Evolutionary conservation across 2,888 invertebrate genomes (phyloP).

Genomic region (Brachyptera risi): DNA sequence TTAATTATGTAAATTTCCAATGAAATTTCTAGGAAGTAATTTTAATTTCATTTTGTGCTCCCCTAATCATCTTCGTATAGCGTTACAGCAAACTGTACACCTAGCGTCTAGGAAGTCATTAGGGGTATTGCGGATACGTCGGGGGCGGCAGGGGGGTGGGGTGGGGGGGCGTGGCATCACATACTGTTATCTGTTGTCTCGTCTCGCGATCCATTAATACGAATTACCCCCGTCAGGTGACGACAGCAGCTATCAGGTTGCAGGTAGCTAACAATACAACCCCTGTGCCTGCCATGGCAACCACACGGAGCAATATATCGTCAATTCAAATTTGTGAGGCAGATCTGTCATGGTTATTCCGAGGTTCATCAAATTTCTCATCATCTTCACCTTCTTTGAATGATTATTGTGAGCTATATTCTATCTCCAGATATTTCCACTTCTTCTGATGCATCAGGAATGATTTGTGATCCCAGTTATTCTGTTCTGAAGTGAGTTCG

Average conservation of each 20-base stretch:
- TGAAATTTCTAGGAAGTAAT: too few species aligned
- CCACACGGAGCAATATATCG: too few species aligned
- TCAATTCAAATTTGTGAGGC: too few species aligned
- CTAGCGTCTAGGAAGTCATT: constrained; percentile 31
- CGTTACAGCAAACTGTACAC: too few species aligned
- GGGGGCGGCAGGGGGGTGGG: constrained; percentile 6
- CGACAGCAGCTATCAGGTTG: constrained; percentile 20
- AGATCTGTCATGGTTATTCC: not conserved
- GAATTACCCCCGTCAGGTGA: constrained; percentile 24
- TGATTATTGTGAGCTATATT: too few species aligned
- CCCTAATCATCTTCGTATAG: not conserved
- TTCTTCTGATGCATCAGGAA: too few species aligned
- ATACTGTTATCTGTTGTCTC: constrained; percentile 25
- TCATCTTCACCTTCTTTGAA: not conserved
- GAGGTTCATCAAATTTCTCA: not conserved
- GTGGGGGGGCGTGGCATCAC: constrained; percentile 9
- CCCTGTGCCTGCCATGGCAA: too few species aligned
- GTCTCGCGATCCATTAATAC: constrained; percentile 31
- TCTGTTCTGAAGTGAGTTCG: too few species aligned
- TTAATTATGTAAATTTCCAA: too few species aligned
- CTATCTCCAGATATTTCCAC: too few species aligned
- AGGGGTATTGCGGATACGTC: constrained; percentile 27
- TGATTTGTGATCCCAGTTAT: too few species aligned
- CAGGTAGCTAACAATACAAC: not conserved
- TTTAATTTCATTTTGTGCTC: too few species aligned